Evolutionary conservation across 2,888 invertebrate genomes (phyloP).

Genomic region (Limnephilus marmoratus): DNA sequence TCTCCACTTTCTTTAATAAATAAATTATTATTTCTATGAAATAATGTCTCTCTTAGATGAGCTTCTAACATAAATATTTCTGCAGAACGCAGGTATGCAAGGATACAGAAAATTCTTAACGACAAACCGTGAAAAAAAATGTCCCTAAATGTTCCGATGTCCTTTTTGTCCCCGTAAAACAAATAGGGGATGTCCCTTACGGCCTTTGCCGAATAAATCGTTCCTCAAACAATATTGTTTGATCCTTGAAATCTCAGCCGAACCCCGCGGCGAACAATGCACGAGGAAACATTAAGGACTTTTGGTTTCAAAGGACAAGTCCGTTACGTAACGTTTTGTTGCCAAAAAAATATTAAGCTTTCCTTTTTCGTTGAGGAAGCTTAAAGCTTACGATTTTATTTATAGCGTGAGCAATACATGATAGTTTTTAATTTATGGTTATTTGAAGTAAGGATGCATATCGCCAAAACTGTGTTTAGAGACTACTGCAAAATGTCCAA

Average conservation of each 20-base stretch:
- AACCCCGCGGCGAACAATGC: constrained; percentile 54
- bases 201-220: constrained; percentile 58
- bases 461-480: neutral
- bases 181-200: constrained; percentile 51
- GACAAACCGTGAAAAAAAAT: neutral
- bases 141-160: neutral
- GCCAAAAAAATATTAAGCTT: constrained; percentile 55
- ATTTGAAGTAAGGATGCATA: neutral
- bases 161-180: constrained; percentile 47
- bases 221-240: constrained; percentile 49
- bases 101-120: neutral
- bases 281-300: constrained; percentile 54
- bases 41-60: neutral
- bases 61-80: neutral
- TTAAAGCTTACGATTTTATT: neutral
- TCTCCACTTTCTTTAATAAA: too few relatives aligned
- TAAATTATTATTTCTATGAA: neutral
- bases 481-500: neutral
- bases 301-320: constrained; percentile 53
- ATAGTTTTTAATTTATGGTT: neutral
- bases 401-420: neutral
- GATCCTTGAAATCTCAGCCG: constrained; percentile 48
- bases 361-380: neutral
- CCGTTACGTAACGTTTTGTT: constrained; percentile 56
- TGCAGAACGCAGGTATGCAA: neutral